Evolutionary conservation across 2,113 vertebrate species (phyloP).

Genomic region (Grus americana): DNA sequence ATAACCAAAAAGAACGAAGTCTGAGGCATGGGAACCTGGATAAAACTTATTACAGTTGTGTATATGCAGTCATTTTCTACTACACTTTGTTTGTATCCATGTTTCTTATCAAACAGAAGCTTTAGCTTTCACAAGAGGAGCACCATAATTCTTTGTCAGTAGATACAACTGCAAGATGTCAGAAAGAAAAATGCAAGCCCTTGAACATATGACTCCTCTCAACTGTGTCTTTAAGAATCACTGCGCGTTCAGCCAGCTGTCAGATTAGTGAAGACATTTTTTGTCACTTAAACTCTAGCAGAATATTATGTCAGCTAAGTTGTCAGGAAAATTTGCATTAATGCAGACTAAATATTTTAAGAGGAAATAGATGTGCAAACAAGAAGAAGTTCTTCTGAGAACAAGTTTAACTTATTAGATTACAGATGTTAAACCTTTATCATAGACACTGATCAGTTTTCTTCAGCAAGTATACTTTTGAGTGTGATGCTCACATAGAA

Average conservation of each 20-base stretch:
- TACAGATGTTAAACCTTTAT: background rate
- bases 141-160: background rate
- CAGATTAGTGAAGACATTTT: slow-evolving; percentile 16
- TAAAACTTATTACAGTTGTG: background rate
- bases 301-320: background rate
- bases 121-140: background rate
- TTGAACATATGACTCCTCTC: slow-evolving; percentile 3
- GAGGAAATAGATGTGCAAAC: slow-evolving; percentile 9
- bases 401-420: background rate
- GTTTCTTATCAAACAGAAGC: slow-evolving; percentile 6
- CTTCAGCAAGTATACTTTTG: background rate
- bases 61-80: background rate
- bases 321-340: slow-evolving; percentile 37
- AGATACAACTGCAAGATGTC: background rate
- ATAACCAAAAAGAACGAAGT: background rate
- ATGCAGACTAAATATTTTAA: slow-evolving; percentile 42
- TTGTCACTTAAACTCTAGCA: slow-evolving; percentile 33
- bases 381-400: background rate
- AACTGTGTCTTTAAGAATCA: slow-evolving; percentile 4
- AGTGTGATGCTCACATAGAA: background rate
- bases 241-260: background rate
- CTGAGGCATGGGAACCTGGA: background rate
- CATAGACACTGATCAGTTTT: background rate
- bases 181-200: background rate
- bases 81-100: background rate